Base-by-base conservation (phyloP, 2,888 invertebrate species). In the Ectemnius continuus region DNA sequence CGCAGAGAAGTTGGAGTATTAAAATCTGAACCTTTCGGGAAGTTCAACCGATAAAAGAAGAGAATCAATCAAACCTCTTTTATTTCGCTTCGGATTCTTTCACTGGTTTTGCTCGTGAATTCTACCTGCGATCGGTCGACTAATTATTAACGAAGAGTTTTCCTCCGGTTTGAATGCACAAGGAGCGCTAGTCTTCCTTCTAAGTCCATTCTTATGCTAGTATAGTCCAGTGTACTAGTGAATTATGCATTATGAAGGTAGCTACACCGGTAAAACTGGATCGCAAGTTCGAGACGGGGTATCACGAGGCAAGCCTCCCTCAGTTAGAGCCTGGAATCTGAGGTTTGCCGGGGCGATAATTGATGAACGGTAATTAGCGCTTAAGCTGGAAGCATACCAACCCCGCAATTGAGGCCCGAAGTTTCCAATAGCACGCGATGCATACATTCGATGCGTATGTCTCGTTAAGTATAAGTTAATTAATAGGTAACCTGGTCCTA, bases 281-380 rank as follows among this genome's bases (percentile, higher is more conserved):
- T 47, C 47, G 6, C 26, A 63, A 68, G 36, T 68, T 61, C 45
- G 26, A 1, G 20, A 45, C 47, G 18, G 58, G 57, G 56, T 45
- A 61, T 36, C 48, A 4, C 13, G 52, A 1, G 13, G 8, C 62
- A 11, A 58, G 13, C 23, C 5, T 20, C 2, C 20, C 58, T 23
- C 18, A 56, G 2, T n/a, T 20, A 26, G 45, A 73, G 67, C 48
- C 48, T 16, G 68, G 65, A 79, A 80, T 80, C 73, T 73, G 66
- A 59, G 64, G 58, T 73, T 83, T 59, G 59, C 26, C 26, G 65
- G 23, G 23, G 61, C 36, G 68, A 76, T 81, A 78, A 79, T 81
- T 80, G 79, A 81, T 80, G 78, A 81, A 80, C 68, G 63, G 61
- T 76, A 82, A 84, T 83, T 79, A 81, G 75, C 75, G 71, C 58